Evolutionary conservation across 2,888 invertebrate species (phyloP), one percentile per base, ranked within the genome.

Genomic region (Ormyrus rosae): DNA sequence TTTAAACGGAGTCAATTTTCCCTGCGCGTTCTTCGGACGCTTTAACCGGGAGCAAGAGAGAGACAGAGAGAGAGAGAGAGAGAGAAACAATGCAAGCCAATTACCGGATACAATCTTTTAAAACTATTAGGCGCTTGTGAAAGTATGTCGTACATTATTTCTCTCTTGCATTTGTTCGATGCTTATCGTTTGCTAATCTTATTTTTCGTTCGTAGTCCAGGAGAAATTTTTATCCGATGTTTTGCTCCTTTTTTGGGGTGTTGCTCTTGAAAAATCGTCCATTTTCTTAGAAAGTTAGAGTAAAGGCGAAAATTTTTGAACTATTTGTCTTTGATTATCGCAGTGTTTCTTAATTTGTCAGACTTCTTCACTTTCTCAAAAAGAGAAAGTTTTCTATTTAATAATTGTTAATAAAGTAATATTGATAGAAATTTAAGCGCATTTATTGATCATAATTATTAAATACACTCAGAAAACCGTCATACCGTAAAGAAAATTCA

Each of bases 81-180:
- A 19, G 19, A 65, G 48, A 56, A 13, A 69, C 69, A 69, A 69
- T 56, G 46, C 50, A 11, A 69, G 46, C 69, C 56, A 56, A 69
- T 69, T 69, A 69, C 46, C 56, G 69, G 46, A 58, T 46, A 56
- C n/a, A 64, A 68, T 55, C 68, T 68, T 68, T 45, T 55, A 68
- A 55, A 68, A 68, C 13, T 11, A 68, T 55, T 53, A 55, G 34
- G 50, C 8, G 6, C 19, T 68, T 19, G 65, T 65, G 65, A 65
- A 51, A 19, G 34, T 65, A 65, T 50, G 51, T 11, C 45, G 19
- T 19, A 53, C 55, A 53, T 68, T 53, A 53, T 68, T 68, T 68
- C 6, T 53, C 19, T 45, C 19, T 19, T 68, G 13, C 34, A 53
- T 9, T 50, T 51, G 19, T 10, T 51, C 13, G 48, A 65, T 65